A percentile compares a stretch with the other conserved stretches of the same genome.
Evolutionary conservation across 2,888 invertebrate genomes (phyloP).

Genomic region (Meiosimyza decipiens): DNA sequence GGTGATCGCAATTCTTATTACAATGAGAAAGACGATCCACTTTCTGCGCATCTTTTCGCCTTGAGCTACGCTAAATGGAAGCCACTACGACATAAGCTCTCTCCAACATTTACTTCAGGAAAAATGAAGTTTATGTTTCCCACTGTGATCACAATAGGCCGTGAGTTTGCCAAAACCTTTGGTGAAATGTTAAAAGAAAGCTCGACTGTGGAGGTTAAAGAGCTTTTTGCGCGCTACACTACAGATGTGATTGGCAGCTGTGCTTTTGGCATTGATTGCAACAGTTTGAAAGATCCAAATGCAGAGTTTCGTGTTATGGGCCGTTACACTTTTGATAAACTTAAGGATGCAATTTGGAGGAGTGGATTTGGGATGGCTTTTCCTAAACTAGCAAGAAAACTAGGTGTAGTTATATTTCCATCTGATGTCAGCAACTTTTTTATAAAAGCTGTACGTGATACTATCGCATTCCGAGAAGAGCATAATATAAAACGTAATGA

Average conservation of each 20-base stretch:
- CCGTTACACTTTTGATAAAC: constrained; percentile 45
- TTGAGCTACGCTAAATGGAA: constrained; percentile 65
- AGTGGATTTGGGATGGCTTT: not conserved
- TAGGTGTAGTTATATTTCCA: constrained; percentile 49
- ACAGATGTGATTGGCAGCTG: constrained; percentile 68
- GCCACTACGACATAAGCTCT: constrained; percentile 64
- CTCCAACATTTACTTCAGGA: constrained; percentile 60
- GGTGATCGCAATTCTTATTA: constrained; percentile 59
- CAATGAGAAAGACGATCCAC: constrained; percentile 61
- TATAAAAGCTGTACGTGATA: constrained; percentile 64
- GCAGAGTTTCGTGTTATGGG: constrained; percentile 63
- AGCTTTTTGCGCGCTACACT: constrained; percentile 65
- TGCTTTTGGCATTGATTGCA: constrained; percentile 68
- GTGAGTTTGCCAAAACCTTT: constrained; percentile 50
- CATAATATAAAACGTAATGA: constrained; percentile 65
- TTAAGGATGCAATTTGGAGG: constrained; percentile 39
- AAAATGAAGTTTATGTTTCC: constrained; percentile 56
- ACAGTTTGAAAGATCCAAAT: constrained; percentile 64
- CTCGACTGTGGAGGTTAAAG: constrained; percentile 63
- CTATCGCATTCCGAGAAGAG: constrained; percentile 62
- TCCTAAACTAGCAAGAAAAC: constrained; percentile 46
- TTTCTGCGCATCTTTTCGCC: constrained; percentile 59
- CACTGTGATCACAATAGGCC: constrained; percentile 41
- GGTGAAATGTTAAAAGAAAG: constrained; percentile 41
- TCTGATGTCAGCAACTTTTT: constrained; percentile 55